Conservation (phyloP, 2,113 vertebrate genomes). For the Calidris pygmaea region DNA sequence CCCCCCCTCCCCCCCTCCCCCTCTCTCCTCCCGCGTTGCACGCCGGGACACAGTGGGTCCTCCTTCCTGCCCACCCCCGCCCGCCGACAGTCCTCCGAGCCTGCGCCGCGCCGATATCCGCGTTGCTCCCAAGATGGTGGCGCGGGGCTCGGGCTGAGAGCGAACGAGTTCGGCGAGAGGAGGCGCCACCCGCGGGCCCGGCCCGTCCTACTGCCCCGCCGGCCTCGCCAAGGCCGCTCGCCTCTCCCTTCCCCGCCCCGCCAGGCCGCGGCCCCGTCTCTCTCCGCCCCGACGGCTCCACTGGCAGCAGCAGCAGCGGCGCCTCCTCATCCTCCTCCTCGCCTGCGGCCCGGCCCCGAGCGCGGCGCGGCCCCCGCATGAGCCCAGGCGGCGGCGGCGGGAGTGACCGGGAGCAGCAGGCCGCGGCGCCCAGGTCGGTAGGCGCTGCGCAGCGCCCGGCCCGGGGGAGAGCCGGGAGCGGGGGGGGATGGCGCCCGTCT, state of each 20-base stretch:
- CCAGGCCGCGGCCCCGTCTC: neutral
- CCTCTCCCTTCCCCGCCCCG: neutral
- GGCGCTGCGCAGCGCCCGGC: neutral
- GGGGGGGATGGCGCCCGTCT: neutral
- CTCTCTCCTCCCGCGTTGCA: slow-evolving; percentile 47
- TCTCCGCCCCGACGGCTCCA: neutral
- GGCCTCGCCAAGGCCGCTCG: neutral
- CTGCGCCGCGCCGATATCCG: slow-evolving; percentile 58
- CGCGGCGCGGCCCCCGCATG: slow-evolving; percentile 68
- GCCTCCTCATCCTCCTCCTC: neutral
- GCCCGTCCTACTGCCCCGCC: neutral
- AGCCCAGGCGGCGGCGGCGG: slow-evolving; percentile 56
- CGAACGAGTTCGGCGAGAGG: slow-evolving; percentile 27
- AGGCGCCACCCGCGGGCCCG: neutral
- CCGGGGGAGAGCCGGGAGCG: neutral
- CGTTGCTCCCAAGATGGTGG: slow-evolving; percentile 73
- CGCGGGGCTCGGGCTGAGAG: slow-evolving; percentile 55
- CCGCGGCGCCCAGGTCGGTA: slow-evolving; percentile 47
- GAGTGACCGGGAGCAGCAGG: slow-evolving; percentile 49
- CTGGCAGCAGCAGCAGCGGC: neutral
- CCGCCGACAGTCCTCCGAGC: slow-evolving; percentile 55
- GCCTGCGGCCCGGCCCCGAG: neutral
- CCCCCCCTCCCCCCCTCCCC: no score
- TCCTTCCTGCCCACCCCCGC: neutral
- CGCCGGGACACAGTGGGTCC: slow-evolving; percentile 49